A percentile compares a stretch with the other conserved stretches of the same genome.
Evolutionary conservation across 2,113 vertebrate species (phyloP).

Genomic region (Tenebrosternarchus preto): DNA sequence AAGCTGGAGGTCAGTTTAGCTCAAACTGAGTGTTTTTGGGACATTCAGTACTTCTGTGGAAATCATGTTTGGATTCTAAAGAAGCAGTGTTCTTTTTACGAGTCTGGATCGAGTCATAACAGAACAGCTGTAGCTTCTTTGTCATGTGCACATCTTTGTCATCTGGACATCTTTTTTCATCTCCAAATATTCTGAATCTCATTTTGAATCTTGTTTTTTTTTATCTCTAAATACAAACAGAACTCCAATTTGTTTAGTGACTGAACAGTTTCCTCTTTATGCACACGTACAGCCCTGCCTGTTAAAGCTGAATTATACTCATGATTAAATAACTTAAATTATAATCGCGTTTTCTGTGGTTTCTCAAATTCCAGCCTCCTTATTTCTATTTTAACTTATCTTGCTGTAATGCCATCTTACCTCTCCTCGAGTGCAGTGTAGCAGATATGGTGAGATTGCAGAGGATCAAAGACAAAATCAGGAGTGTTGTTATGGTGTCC

Average conservation of each 20-base stretch:
- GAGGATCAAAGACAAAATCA: constrained; percentile 58
- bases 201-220: background rate
- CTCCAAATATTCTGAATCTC: too few species aligned
- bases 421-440: constrained; percentile 65
- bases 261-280: too few species aligned
- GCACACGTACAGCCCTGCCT: too few species aligned
- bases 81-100: background rate
- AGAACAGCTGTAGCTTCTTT: background rate
- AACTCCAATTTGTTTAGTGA: background rate
- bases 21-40: constrained; percentile 11
- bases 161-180: background rate
- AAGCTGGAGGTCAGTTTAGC: background rate
- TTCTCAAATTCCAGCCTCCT: background rate
- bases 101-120: constrained; percentile 7
- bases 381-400: background rate
- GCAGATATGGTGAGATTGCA: constrained; percentile 58
- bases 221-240: background rate
- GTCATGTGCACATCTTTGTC: background rate
- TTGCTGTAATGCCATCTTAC: constrained; percentile 56
- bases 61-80: constrained; percentile 19
- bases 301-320: background rate
- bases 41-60: constrained; percentile 4
- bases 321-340: background rate
- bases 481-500: constrained; percentile 45
- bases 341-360: background rate